Percentiles rank a stretch among this genome's conserved stretches.
Evolutionary conservation across 2,797 vertebrate species (phyloP).

Genomic region (Darevskia mixta): DNA sequence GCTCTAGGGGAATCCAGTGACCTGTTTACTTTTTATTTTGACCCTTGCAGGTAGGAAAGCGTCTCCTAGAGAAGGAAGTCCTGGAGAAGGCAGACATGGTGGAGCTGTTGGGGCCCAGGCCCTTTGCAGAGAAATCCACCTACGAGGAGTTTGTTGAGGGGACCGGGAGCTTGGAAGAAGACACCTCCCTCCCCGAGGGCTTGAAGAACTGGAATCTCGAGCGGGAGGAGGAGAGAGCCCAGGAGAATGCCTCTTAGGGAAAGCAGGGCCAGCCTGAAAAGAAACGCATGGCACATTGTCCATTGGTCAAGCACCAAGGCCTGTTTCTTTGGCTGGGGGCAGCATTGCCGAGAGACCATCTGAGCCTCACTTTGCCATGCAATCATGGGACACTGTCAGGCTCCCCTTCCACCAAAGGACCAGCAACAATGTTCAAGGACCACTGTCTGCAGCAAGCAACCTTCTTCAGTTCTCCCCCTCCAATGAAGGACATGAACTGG

Average conservation of each 20-base stretch:
- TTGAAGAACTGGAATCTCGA: constrained; percentile 83
- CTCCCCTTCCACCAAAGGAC: background rate
- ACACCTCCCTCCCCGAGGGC: constrained; percentile 81
- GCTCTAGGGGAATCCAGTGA: background rate
- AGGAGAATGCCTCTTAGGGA: constrained; percentile 3
- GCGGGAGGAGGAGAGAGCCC: constrained; percentile 34
- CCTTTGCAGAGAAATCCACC: constrained; percentile 83
- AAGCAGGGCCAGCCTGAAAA: background rate
- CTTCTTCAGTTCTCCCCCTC: background rate
- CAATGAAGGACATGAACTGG: too few species aligned
- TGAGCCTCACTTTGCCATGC: background rate
- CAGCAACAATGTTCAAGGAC: too few species aligned
- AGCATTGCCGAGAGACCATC: too few species aligned
- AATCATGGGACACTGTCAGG: background rate
- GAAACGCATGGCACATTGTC: background rate
- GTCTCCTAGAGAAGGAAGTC: constrained; percentile 84
- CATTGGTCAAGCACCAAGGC: background rate
- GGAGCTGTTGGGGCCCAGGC: constrained; percentile 82
- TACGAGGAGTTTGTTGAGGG: constrained; percentile 87
- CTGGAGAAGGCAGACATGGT: constrained; percentile 85
- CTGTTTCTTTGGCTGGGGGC: background rate
- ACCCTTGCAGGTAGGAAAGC: constrained; percentile 79
- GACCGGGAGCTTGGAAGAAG: constrained; percentile 85
- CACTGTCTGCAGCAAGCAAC: background rate
- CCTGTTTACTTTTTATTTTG: too few species aligned